Evolutionary conservation across 2,888 invertebrate genomes (phyloP), one percentile per base, ranked within the genome.

Genomic region (Aphrophora alni): DNA sequence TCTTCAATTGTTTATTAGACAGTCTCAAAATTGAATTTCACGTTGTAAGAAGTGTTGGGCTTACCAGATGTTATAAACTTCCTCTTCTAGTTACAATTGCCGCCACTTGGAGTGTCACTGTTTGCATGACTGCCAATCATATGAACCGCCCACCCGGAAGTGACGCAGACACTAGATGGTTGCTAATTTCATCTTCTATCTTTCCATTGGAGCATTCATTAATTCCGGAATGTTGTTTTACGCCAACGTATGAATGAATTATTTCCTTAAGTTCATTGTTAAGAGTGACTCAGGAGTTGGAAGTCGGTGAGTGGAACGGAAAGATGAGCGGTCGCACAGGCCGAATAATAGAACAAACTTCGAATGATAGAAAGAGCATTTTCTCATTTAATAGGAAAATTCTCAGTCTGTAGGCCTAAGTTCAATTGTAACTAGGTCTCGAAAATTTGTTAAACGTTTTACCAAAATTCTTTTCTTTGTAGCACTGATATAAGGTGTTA

Each of bases 21-120:
- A 77, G 77, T 21, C 69, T 33, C 28, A 38, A 38, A 77, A 77
- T 77, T 77, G 77, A 77, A 69, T 77, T 77, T 77, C 77, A 38
- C 77, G 38, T 77, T 59, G 59, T 59, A 59, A 59, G 59, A 59
- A n/a, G 59, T 59, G 59, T 59, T 21, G 59, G 59, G 59, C 59
- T 59, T 8, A 59, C 59, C 59, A 59, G 59, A n/a, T 59, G 59
- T 59, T 59, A 21, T 59, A 59, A 59, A 59, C 59, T 59, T 59
- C 59, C 59, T 59, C 59, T 59, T 59, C 4, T 59, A 59, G 59
- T 59, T 59, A 59, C 59, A 59, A 59, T 59, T 59, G 59, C 59
- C 59, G 59, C 59, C 59, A 21, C 59, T 59, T 21, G 59, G 59
- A 59, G 59, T 59, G 59, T 59, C 59, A 7, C 21, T 59, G 59